Evolutionary conservation across 1,140 invertebrate genomes (phyloP).

Genomic region (Aphidius ervi): DNA sequence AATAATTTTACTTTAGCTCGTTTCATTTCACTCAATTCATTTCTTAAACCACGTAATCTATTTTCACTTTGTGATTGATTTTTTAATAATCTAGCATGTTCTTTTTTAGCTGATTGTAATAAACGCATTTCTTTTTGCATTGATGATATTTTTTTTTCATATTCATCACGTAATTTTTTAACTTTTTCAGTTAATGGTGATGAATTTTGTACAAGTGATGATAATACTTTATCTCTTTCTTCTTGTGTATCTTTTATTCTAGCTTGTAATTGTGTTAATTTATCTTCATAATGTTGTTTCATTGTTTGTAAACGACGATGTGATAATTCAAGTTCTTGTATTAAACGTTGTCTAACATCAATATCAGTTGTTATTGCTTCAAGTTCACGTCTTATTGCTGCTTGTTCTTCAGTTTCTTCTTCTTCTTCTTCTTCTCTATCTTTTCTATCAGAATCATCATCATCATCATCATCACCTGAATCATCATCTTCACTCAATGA

Average conservation of each 20-base stretch:
- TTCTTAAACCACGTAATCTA: slow-evolving; percentile 72
- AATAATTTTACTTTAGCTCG: slow-evolving; percentile 84
- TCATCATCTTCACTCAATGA: slow-evolving; percentile 57
- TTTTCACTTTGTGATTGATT: slow-evolving; percentile 80
- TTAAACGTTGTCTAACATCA: slow-evolving; percentile 86
- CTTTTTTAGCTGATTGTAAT: slow-evolving; percentile 82
- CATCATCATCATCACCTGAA: slow-evolving; percentile 58
- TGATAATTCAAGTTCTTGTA: slow-evolving; percentile 88
- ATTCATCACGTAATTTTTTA: slow-evolving; percentile 85
- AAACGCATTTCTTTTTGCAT: slow-evolving; percentile 87
- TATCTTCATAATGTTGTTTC: slow-evolving; percentile 90
- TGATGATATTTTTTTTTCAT: slow-evolving; percentile 77
- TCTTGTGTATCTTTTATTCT: slow-evolving; percentile 86
- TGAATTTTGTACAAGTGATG: slow-evolving; percentile 57
- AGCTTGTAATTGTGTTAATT: slow-evolving; percentile 81
- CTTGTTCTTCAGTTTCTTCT: slow-evolving; percentile 52
- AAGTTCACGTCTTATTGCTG: slow-evolving; percentile 63
- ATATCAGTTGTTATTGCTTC: slow-evolving; percentile 86
- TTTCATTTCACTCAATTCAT: slow-evolving; percentile 86
- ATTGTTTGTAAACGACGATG: slow-evolving; percentile 79
- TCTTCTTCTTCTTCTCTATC: slow-evolving; percentile 47
- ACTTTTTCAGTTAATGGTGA: slow-evolving; percentile 69
- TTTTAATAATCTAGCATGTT: slow-evolving; percentile 80
- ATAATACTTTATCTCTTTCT: slow-evolving; percentile 89
- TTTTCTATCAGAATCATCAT: slow-evolving; percentile 50